Conservation (phyloP, 2,113 vertebrate genomes). For the Ptilonorhynchus violaceus region DNA sequence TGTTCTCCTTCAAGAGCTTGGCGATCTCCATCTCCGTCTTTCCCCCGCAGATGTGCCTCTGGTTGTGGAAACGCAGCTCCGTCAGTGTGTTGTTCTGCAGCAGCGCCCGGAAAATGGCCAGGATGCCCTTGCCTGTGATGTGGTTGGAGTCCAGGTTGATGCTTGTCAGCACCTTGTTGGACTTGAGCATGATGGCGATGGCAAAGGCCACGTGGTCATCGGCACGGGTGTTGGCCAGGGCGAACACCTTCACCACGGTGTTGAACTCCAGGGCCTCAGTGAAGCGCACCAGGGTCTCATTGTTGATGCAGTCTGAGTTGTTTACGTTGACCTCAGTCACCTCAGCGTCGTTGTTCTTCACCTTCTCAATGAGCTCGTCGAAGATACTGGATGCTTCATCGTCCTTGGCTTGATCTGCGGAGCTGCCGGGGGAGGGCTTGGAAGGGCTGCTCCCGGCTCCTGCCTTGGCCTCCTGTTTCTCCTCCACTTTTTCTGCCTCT, state of each 20-base stretch:
- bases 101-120: slow-evolving; percentile 91
- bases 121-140: slow-evolving; percentile 92
- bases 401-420: slow-evolving; percentile 60
- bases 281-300: slow-evolving; percentile 90
- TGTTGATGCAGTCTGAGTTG: slow-evolving; percentile 95
- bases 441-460: not conserved
- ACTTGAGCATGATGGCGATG: slow-evolving; percentile 86
- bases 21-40: slow-evolving; percentile 98
- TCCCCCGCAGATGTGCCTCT: slow-evolving; percentile 94
- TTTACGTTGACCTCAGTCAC: slow-evolving; percentile 90
- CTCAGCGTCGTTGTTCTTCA: slow-evolving; percentile 82
- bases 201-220: slow-evolving; percentile 95
- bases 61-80: slow-evolving; percentile 97
- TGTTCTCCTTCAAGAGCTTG: slow-evolving; percentile 93
- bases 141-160: slow-evolving; percentile 97
- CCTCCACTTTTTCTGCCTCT: slow-evolving; percentile 15
- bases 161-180: slow-evolving; percentile 88
- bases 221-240: slow-evolving; percentile 90
- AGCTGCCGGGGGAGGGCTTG: not conserved
- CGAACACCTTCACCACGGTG: slow-evolving; percentile 82
- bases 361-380: slow-evolving; percentile 88
- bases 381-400: slow-evolving; percentile 87
- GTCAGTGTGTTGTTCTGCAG: slow-evolving; percentile 89
- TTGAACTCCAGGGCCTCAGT: slow-evolving; percentile 89
- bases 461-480: not conserved